phyloP scores from a whole-genome alignment of 2,888 invertebrate genomes.

The Sinelater perroti region DNA sequence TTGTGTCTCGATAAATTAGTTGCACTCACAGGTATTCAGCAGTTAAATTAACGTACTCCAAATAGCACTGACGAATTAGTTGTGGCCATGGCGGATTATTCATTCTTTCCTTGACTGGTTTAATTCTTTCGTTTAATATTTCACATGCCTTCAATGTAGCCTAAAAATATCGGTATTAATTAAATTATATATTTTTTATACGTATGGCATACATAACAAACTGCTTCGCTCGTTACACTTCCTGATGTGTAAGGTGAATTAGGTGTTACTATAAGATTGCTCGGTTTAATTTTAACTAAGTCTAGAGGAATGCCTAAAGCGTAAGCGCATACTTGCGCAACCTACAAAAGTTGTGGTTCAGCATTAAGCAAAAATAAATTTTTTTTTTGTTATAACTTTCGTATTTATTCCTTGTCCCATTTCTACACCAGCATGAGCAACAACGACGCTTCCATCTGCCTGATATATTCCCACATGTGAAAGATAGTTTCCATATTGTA shows the following conservation, averaged over 20 bases:
- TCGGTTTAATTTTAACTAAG: slow-evolving; percentile 71
- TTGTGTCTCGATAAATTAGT: neutral
- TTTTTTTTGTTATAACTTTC: neutral
- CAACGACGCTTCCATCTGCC: slow-evolving; percentile 74
- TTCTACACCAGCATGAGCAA: slow-evolving; percentile 78
- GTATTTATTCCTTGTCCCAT: slow-evolving; percentile 80
- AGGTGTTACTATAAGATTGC: slow-evolving; percentile 70
- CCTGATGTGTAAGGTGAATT: slow-evolving; percentile 76
- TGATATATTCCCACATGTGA: slow-evolving; percentile 74
- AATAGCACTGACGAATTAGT: slow-evolving; percentile 65
- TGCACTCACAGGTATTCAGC: slow-evolving; percentile 64
- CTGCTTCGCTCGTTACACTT: slow-evolving; percentile 76
- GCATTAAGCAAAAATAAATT: slow-evolving; percentile 40
- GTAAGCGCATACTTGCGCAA: slow-evolving; percentile 78
- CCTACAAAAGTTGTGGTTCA: slow-evolving; percentile 58
- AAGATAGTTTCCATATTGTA: slow-evolving; percentile 64
- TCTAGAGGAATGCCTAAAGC: slow-evolving; percentile 74
- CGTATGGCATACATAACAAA: slow-evolving; percentile 59
- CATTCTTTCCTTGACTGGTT: slow-evolving; percentile 66
- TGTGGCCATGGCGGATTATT: slow-evolving; percentile 65
- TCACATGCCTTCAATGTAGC: slow-evolving; percentile 71
- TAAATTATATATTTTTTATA: too few relatives aligned
- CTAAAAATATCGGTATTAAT: slow-evolving; percentile 47
- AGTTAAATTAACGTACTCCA: slow-evolving; percentile 67
- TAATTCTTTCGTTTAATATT: slow-evolving; percentile 67